Evolutionary conservation across 2,888 invertebrate genomes (phyloP).

Genomic region (Cephus spinipes): DNA sequence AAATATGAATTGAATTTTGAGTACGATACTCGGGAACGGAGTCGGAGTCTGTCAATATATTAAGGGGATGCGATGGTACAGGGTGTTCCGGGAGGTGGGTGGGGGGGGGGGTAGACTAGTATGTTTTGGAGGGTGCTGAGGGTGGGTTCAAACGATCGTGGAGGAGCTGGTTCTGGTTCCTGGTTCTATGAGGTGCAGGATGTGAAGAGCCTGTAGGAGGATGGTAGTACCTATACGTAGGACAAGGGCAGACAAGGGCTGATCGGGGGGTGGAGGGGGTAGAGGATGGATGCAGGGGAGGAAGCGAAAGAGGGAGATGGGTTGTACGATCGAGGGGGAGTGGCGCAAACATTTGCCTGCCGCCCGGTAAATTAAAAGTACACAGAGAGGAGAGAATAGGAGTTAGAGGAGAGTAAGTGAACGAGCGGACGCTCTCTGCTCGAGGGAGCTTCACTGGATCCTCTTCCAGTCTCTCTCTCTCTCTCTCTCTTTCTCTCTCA

Average conservation of each 20-base stretch:
- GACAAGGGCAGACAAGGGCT: constrained; percentile 24
- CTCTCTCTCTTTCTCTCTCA: neutral
- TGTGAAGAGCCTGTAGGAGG: no score
- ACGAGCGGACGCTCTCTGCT: constrained; percentile 21
- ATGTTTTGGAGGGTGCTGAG: constrained; percentile 12
- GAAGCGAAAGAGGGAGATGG: constrained; percentile 42
- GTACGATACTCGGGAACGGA: neutral
- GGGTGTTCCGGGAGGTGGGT: constrained; percentile 16
- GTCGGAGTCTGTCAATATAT: constrained; percentile 51
- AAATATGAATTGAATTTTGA: no score
- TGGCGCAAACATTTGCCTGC: constrained; percentile 67
- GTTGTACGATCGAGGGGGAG: constrained; percentile 62
- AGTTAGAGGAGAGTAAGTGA: constrained; percentile 46
- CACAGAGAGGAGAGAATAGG: constrained; percentile 59
- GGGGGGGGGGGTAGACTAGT: constrained; percentile 4
- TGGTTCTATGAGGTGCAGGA: no score
- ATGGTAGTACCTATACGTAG: constrained; percentile 1
- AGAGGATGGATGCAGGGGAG: constrained; percentile 12
- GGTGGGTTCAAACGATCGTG: constrained; percentile 5
- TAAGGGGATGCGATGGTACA: constrained; percentile 26
- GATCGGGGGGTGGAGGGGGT: neutral
- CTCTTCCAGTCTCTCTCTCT: constrained; percentile 13
- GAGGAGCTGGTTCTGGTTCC: neutral
- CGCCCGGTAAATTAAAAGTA: constrained; percentile 67
- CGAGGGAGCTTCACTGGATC: constrained; percentile 17